Percentiles rank a stretch among this genome's conserved stretches.
Evolutionary conservation across 1,140 invertebrate genomes (phyloP).

Genomic region (Thaumatotibia leucotreta): DNA sequence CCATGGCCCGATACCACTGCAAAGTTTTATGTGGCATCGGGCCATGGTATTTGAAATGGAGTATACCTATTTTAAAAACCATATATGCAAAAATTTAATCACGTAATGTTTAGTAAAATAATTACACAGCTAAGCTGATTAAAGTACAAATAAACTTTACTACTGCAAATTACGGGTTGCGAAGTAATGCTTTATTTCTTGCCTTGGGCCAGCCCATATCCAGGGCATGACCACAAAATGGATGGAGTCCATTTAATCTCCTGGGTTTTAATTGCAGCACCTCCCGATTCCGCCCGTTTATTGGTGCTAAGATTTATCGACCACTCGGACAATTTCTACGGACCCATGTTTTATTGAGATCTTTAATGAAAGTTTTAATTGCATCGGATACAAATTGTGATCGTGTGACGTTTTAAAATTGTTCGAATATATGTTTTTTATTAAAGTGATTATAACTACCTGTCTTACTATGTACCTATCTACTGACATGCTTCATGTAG

Average conservation of each 20-base stretch:
- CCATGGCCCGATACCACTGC: no score
- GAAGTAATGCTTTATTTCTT: background rate
- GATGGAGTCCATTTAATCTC: slow-evolving; percentile 64
- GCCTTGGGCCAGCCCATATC: slow-evolving; percentile 22
- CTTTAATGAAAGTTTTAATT: slow-evolving; percentile 13
- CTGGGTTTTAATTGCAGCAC: slow-evolving; percentile 65
- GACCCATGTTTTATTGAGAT: slow-evolving; percentile 7
- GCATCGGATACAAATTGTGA: background rate
- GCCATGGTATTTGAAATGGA: no score
- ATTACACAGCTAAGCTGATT: background rate
- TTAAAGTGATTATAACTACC: no score
- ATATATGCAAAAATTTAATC: no score
- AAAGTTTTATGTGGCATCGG: no score
- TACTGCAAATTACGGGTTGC: background rate
- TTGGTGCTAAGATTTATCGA: slow-evolving; percentile 47
- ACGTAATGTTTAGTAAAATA: no score
- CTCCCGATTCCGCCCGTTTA: slow-evolving; percentile 55
- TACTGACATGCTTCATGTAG: no score
- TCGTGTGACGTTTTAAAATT: background rate
- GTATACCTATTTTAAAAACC: no score
- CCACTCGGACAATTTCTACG: slow-evolving; percentile 3
- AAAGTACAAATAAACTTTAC: background rate
- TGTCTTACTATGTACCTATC: no score
- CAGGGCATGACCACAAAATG: slow-evolving; percentile 50
- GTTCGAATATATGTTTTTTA: background rate